Evolutionary conservation across 2,888 invertebrate genomes (phyloP), one percentile per base, ranked within the genome.

Genomic region (Neoitamus cyanurus): DNA sequence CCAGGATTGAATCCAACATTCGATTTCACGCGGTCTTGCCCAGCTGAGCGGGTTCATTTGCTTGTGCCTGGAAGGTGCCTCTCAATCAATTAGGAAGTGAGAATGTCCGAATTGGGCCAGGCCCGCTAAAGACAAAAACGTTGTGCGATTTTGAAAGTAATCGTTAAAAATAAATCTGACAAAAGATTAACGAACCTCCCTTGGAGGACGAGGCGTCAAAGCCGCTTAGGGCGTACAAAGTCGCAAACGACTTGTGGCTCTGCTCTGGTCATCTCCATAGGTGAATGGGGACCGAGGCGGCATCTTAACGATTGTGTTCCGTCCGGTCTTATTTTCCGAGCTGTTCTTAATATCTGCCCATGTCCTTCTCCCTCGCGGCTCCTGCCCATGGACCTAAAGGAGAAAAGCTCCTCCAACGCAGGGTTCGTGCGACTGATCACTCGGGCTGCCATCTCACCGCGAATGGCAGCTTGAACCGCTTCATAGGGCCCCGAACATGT

Each of bases 1-100:
- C 7, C 1, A 58, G 58, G 58, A 58, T 58, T 15, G 58, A 25
- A 58, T 9, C 7, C 58, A 20, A 15, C 9, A 9, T 9, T 48
- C 48, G 48, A 48, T 7, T 58, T 25, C 6, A 15, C 6, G 58
- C 25, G 20, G 58, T 20, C n/a, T 7, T 9, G 48, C 15, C 3
- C 36, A n/a, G n/a, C n/a, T n/a, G 13, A 69, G 4, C n/a, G 46
- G 11, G 1, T 37, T 31, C 13, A 77, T 37, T 77, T 77, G 36
- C 20, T 30, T 3, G 13, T 77, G 15, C 42, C 75, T 42, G 31
- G 37, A 37, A 75, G 37, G 42, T 3, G 46, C 46, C 42, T 77
- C 77, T 42, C 46, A 77, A 77, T 42, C 77, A 77, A 77, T 77
- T 46, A 77, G 42, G n/a, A 11, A 30, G 31, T 70, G 70, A 25